These are phyloP conservation scores for Philonicus albiceps DNA, from an alignment of 2,888 invertebrate genomes.

Conservation along the genomic window DNA sequence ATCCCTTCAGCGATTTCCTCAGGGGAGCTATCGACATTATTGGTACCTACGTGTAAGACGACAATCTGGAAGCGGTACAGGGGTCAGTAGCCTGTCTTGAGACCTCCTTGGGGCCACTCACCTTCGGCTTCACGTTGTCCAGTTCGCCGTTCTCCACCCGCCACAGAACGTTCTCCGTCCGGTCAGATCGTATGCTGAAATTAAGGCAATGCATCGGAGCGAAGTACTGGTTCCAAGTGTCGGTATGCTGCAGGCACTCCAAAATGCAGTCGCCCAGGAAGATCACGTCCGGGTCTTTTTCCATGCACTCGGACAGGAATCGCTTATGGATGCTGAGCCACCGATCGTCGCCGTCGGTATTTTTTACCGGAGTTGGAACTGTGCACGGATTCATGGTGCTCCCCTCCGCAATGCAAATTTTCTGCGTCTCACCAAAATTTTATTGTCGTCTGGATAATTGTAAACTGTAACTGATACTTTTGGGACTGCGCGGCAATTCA, in stretches of 20 bases:
- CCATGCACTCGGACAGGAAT: constrained; percentile 84
- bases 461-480: background rate
- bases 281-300: constrained; percentile 91
- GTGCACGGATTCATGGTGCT: constrained; percentile 75
- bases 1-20: constrained; percentile 85
- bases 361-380: constrained; percentile 74
- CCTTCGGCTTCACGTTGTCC: constrained; percentile 88
- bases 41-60: constrained; percentile 87
- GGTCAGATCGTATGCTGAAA: constrained; percentile 82
- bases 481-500: background rate
- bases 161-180: constrained; percentile 90
- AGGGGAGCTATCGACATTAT: constrained; percentile 82
- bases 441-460: background rate
- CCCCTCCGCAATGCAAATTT: background rate
- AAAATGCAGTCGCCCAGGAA: constrained; percentile 91
- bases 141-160: constrained; percentile 88
- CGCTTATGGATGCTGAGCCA: constrained; percentile 81
- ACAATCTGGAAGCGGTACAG: constrained; percentile 70
- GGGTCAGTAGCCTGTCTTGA: background rate
- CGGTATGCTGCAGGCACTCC: constrained; percentile 81
- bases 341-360: constrained; percentile 83
- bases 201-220: constrained; percentile 91
- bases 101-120: constrained; percentile 56
- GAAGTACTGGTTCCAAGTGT: constrained; percentile 90
- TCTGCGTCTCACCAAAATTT: background rate